These are phyloP conservation scores for Copsychus sechellarum DNA, from an alignment of 2,113 vertebrate species.

Conservation along the genomic window DNA sequence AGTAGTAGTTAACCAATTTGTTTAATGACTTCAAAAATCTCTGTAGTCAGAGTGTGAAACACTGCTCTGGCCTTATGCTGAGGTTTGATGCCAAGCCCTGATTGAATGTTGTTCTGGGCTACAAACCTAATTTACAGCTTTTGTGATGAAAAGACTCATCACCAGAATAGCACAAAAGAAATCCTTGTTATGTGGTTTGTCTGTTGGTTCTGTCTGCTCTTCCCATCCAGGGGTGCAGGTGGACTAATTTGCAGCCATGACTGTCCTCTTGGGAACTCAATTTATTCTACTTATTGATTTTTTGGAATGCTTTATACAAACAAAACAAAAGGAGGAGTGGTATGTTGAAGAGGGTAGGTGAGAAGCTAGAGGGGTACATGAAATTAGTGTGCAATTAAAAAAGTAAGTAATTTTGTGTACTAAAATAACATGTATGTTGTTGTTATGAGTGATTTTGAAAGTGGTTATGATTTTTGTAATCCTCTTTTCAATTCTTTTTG, in stretches of 20 bases:
- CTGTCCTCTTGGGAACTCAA: not conserved
- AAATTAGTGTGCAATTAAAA: not conserved
- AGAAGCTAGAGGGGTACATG: not conserved
- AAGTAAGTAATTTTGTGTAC: not conserved
- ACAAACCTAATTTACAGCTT: not conserved
- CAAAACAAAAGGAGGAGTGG: not conserved
- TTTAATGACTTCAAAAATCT: not conserved
- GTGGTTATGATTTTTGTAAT: slow-evolving; percentile 2
- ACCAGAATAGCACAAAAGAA: not conserved
- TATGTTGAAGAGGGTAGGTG: not conserved
- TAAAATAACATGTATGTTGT: not conserved
- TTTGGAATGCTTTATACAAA: not conserved
- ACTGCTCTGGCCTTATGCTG: not conserved
- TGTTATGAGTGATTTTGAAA: not conserved
- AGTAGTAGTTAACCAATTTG: not conserved
- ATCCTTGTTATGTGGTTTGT: not conserved
- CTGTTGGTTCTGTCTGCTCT: not conserved
- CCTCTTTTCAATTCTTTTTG: not conserved
- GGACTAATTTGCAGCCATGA: not conserved
- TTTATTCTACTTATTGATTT: not conserved
- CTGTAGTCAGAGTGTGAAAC: not conserved
- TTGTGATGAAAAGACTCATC: not conserved
- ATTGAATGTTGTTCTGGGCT: not conserved
- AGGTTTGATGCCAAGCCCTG: not conserved
- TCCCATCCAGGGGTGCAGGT: slow-evolving; percentile 1